These are phyloP conservation scores for Neomorphus geoffroyi DNA, from an alignment of 2,797 vertebrate genomes.

Conservation along the genomic window DNA sequence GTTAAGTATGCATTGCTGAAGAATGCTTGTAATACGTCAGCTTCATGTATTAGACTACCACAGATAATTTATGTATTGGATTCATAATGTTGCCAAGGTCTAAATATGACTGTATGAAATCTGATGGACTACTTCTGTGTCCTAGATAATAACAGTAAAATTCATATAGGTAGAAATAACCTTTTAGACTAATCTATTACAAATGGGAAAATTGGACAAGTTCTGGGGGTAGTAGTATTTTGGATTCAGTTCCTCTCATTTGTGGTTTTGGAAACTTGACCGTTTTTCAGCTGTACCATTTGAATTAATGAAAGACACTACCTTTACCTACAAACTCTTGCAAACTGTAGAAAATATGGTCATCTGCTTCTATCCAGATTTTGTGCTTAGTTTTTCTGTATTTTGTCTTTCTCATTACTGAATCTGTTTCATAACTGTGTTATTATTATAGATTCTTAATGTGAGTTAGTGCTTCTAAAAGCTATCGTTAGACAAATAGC, in stretches of 20 bases:
- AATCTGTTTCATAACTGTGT: background rate
- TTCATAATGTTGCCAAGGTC: background rate
- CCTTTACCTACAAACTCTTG: background rate
- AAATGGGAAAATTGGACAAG: background rate
- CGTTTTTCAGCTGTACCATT: background rate
- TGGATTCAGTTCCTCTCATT: background rate
- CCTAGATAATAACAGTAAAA: background rate
- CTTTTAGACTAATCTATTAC: background rate
- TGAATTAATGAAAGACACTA: background rate
- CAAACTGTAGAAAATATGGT: background rate
- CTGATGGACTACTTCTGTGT: background rate
- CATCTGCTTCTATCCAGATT: background rate
- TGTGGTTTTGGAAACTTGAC: background rate
- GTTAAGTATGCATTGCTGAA: constrained; percentile 66
- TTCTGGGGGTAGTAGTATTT: background rate
- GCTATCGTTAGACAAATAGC: background rate
- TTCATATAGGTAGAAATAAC: background rate
- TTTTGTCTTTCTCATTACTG: background rate
- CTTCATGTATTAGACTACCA: background rate
- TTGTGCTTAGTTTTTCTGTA: background rate
- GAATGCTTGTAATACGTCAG: background rate
- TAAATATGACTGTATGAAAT: background rate
- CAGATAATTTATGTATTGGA: background rate
- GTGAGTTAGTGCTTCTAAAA: background rate
- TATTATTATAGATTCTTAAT: background rate